Conservation (phyloP, 2,113 vertebrate species). For the Raja brachyura region DNA sequence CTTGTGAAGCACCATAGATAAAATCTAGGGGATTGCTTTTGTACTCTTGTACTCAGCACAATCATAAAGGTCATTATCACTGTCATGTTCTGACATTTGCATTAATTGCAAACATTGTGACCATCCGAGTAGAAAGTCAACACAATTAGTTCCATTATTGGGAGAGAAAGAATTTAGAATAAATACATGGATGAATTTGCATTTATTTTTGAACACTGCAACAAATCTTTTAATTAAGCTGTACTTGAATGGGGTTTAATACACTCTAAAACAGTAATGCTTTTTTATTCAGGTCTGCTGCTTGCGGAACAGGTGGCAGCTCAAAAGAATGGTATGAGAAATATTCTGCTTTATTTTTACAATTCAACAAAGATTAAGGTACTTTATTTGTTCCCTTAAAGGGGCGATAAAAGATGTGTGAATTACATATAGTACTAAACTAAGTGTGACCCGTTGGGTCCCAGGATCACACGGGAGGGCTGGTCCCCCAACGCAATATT, state of each 20-base stretch:
- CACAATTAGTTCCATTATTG: conserved; percentile 6
- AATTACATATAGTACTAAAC: background rate
- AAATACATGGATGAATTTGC: background rate
- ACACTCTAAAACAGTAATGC: background rate
- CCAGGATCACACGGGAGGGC: too few species aligned
- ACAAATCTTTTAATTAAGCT: background rate
- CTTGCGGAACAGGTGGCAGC: background rate
- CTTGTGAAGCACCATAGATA: background rate
- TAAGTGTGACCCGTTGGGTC: too few species aligned
- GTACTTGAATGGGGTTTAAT: background rate
- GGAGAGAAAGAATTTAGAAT: background rate
- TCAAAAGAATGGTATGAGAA: background rate
- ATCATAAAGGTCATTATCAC: background rate
- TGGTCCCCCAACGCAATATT: too few species aligned
- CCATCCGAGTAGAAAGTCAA: background rate
- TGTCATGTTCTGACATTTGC: background rate
- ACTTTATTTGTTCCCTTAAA: background rate
- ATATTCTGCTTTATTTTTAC: background rate
- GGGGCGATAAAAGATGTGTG: background rate
- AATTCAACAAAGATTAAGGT: background rate
- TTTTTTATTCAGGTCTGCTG: background rate
- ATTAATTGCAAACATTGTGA: conserved; percentile 10
- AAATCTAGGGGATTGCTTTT: background rate
- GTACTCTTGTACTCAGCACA: background rate
- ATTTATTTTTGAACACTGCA: background rate